Evolutionary conservation across 1,140 invertebrate species (phyloP), one percentile per base, ranked within the genome.

Genomic region (Uloborus diversus): DNA sequence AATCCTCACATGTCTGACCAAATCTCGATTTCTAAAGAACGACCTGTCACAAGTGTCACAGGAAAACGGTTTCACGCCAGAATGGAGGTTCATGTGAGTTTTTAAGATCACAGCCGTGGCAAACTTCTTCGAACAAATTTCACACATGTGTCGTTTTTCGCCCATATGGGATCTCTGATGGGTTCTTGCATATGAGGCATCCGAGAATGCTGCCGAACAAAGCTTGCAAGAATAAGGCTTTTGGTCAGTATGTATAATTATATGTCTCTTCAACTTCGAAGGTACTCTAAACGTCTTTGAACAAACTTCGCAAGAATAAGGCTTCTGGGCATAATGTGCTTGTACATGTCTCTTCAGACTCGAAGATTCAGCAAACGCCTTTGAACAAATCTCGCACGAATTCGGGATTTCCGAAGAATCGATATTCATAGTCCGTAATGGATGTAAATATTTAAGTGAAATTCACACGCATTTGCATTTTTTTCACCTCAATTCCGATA

Each of bases 11-110:
- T 59, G 57, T 20, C n/a, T 59, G 13, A 13, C n/a, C 13, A 32
- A 30, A 32, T 28, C n/a, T 2, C 20, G 9, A 23, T 7, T 27
- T 47, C 32, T 49, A 17, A 2, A n/a, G 27, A 32, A 66, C 17
- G 13, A 5, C 17, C 17, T 66, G 17, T 20, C 49, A n/a, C 64
- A 66, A 4, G 49, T 28, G 14, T 49, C 28, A 23, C 85, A 85
- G 9, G 75, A 57, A 70, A 88, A 90, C 88, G 85, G 59, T 91
- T 90, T 82, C 87, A 82, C 82, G 3, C 83, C 83, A 28, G 85
- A 86, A 59, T 86, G 86, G 49, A 82, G 84, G 33, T 85, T 78
- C 70, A 83, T 83, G 71, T 86, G 86, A 66, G 75, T 85, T 84
- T 61, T 85, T 66, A 66, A 47, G 20, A 23, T 17, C 9, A 14